Base-by-base conservation (phyloP, 2,888 invertebrate genomes). In the Eucera pruinosa region DNA sequence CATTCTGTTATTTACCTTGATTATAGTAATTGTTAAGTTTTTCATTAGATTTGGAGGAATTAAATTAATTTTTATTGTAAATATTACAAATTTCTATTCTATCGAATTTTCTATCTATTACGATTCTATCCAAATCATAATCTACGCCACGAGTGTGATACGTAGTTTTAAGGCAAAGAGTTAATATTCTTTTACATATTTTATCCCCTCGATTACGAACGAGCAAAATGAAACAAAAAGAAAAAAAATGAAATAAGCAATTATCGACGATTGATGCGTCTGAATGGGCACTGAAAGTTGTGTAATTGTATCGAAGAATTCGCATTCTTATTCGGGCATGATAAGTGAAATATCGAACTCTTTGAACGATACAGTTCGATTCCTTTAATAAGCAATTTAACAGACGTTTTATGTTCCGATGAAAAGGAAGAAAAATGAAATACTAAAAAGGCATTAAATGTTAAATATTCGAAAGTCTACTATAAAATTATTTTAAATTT, bases 361-460 rank as follows among this genome's bases (percentile, higher is more conserved):
- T 57, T 48, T 18, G 18, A 70, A 57, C 25, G 55, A n/a, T 9
- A 41, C 48, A 25, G 62, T 48, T 73, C 43, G 45, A 41, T 39
- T 20, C 58, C 36, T 52, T 30, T 20, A 48, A 48, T 15, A 43
- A 36, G 9, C 50, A n/a, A 48, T 36, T 25, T 50, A 27, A 47
- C 9, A 11, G 18, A 27, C 2, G 20, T 43, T 52, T 27, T 25
- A 3, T 27, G 6, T 30, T 41, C 15, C 20, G 23, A 36, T 52
- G 11, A 9, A n/a, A 18, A 36, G 15, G 27, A 6, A 5, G 11
- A 11, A 39, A 39, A 13, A 13, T 9, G 3, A 20, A 54, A 33
- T 39, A 39, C 7, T n/a, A 5, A 13, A 2, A 15, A 23, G 20
- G 23, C 4, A 15, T 15, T 11, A 13, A 18, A 36, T 11, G 33